Evolutionary conservation across 2,113 vertebrate species (phyloP), one percentile per base, ranked within the genome.

Genomic region (Sylvilagus bachmani): DNA sequence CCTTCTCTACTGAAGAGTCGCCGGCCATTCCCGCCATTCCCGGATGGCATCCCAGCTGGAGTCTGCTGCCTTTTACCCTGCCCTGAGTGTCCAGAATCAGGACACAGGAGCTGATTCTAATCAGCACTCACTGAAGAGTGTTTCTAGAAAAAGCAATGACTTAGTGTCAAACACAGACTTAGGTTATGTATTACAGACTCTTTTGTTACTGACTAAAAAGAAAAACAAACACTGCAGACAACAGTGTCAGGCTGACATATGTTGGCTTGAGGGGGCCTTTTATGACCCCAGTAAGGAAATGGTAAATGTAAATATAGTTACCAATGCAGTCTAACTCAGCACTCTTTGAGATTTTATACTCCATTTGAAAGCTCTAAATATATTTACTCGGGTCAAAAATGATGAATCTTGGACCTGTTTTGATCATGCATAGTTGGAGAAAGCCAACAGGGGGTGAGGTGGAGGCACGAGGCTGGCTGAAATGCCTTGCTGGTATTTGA

Each of bases 101-200:
- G 89, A 33, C 89, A 93, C 71, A 22, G 12, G 19, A 7, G 38
- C 25, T 64, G 17, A 77, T 81, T 85, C 53, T 81, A 81, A 74
- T 88, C 69, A 93, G 66, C 87, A 89, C 64, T 71, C 61, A 83
- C 33, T 82, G 49, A 61, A 88, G 49, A 94, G n/a, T 44, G 95
- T 74, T 93, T 91, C 36, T 49, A 89, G 92, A 75, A 97, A 95
- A 49, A 91, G 95, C 90, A 90, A 85, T 25, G n/a, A 70, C 58
- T 38, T 89, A 80, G 31, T 62, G 49, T 77, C 29, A 1, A 51
- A 90, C 29, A 79, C 19, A 85, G 64, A 55, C 49, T 25, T 29
- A 80, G 2, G 49, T 9, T 62, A 49, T 80, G 31, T 36, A 77
- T 71, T 91, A 85, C 62, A 77, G 31, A 90, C 36, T 94, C 16